Base-by-base conservation (phyloP, 2,797 vertebrate genomes). In the Antennarius maculatus region DNA sequence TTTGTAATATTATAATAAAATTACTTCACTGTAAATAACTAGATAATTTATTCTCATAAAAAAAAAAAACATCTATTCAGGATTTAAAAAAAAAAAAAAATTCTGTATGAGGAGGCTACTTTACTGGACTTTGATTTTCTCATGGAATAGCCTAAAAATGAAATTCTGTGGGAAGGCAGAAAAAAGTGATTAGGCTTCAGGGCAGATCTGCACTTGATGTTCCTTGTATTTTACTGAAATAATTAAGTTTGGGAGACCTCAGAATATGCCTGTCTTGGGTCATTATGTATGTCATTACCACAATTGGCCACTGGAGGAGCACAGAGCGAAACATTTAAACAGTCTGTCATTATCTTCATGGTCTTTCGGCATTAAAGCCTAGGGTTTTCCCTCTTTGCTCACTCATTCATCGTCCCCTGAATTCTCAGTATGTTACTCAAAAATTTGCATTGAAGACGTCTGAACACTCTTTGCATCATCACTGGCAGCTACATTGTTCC, bases 351-450 rank as follows among this genome's bases (percentile, higher is more conserved):
- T 42, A 18, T 60, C 39, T 47, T 23, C n/a, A 28, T 18, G 61
- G 39, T 52, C 29, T 52, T 76, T 56, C 47, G 61, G 63, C 37
- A 54, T 55, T 60, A n/a, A 77, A 68, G 61, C 27, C 42, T 17
- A 42, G 42, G 16, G 42, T 55, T 54, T 27, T 60, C 41, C 63
- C 60, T 54, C 18, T 54, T 66, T 9, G 14, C 49, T 59, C 42
- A 60, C 31, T 42, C 51, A 43, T 50, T 62, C 45, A 61, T 6
- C 27, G 53, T 27, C 6, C 18, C n/a, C 41, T 7, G 45, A 52
- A 53, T 29, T 56, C 37, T 39, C n/a, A 34, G 8, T 39, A 23
- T 15, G 46, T 58, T 54, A 49, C 16, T 31, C 12, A 7, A 37
- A 45, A 54, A 57, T 37, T 34, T 68, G 29, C 37, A 47, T 50